A percentile compares a stretch with the other conserved stretches of the same genome.
These are phyloP conservation scores for Gopherus flavomarginatus DNA, from an alignment of 2,113 vertebrate species.

Conservation along the genomic window DNA sequence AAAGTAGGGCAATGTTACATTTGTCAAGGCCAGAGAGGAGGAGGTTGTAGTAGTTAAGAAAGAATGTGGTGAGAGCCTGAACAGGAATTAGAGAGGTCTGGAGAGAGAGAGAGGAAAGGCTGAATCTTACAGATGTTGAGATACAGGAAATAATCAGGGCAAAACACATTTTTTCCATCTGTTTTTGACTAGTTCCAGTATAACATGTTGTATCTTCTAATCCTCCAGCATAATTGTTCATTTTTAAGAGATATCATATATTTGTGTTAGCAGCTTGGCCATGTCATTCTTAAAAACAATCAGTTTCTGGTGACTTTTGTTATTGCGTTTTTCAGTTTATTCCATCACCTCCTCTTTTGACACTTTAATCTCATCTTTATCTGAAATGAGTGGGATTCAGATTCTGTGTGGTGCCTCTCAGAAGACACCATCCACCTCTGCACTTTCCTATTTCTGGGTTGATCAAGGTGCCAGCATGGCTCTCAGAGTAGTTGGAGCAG, in stretches of 20 bases:
- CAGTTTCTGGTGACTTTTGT: accelerated
- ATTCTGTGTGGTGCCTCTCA: not conserved
- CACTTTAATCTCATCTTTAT: not conserved
- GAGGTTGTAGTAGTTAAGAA: not conserved
- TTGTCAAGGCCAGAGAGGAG: not conserved
- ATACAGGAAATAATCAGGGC: too few species aligned
- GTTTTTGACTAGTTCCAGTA: not conserved
- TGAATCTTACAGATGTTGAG: too few species aligned
- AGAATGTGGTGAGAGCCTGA: too few species aligned
- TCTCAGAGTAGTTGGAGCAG: too few species aligned
- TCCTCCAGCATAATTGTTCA: not conserved
- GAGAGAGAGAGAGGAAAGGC: too few species aligned
- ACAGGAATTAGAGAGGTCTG: too few species aligned
- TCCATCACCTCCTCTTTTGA: not conserved
- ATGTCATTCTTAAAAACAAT: not conserved
- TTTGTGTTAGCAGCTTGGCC: not conserved
- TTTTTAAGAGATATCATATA: not conserved
- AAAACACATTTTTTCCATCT: not conserved
- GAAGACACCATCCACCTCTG: not conserved
- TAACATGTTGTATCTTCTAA: not conserved
- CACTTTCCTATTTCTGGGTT: not conserved
- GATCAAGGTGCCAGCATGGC: not conserved
- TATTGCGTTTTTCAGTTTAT: not conserved
- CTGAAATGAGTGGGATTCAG: not conserved
- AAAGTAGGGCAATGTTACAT: not conserved